Evolutionary conservation across 2,888 invertebrate species (phyloP), one percentile per base, ranked within the genome.

Genomic region (Trichogramma evanescens): DNA sequence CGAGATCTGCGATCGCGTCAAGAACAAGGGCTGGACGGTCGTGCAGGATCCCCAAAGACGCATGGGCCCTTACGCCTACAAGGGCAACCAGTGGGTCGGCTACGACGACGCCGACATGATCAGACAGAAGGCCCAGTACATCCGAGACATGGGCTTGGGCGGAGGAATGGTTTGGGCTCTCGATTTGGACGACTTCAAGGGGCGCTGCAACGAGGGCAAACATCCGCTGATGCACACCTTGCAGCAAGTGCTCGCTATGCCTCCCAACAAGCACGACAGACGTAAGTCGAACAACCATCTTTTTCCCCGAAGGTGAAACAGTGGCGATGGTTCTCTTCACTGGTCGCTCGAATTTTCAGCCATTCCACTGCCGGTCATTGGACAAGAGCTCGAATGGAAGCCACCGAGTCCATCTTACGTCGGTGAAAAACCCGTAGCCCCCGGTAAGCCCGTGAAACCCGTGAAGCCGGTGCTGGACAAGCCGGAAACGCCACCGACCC

Each of bases 151-250:
- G 77, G 84, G 87, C 64, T 82, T 95, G 13, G 93, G 88, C 9
- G 93, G 93, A 61, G 93, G 91, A 13, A 93, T 93, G 93, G 85
- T 93, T 50, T 93, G 93, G 93, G 93, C 93, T 0, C 79, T 93
- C 44, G 93, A 93, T 80, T 83, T 93, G 67, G 93, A 94, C 68
- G 93, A 94, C 77, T 93, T 92, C 73, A 85, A 83, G 65, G 80
- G 66, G 59, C 83, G 86, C 63, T 93, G 93, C 73, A 89, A 89
- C 1, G 84, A 88, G 74, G 93, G 93, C 44, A 82, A 83, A 48
- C 89, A 93, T 80, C 93, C 93, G 0, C 79, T 94, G 4, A 80
- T 93, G 64, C 87, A 85, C 44, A 84, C 88, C n/a, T 88, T 93
- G 56, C 87, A 89, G 67, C 82, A 85, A 65, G 87, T 86, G 4